phyloP scores from a whole-genome alignment of 2,797 vertebrate species.

The Octomys mimax region DNA sequence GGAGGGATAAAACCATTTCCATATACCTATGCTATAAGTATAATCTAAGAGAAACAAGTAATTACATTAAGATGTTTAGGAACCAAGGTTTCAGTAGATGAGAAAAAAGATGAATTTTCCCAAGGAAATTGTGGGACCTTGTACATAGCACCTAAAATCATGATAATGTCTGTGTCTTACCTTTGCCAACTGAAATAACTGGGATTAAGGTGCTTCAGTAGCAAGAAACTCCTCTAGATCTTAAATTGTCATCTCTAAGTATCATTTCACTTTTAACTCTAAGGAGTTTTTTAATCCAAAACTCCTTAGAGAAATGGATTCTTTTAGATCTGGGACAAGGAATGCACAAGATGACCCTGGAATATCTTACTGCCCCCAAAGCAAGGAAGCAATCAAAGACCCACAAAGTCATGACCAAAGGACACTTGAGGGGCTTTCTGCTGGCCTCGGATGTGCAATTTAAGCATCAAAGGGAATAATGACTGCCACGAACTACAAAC shows the following conservation, averaged over 20 bases:
- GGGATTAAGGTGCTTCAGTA: not conserved
- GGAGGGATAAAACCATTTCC: not conserved
- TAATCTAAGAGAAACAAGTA: not conserved
- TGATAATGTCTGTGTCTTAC: no score
- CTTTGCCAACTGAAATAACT: not conserved
- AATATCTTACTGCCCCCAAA: slow-evolving; percentile 12
- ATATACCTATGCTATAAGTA: not conserved
- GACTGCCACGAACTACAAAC: slow-evolving; percentile 6
- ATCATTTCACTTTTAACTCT: not conserved
- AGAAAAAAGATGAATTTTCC: not conserved
- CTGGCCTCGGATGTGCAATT: not conserved
- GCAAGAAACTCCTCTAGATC: not conserved
- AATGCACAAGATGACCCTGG: not conserved
- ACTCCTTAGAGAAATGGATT: not conserved
- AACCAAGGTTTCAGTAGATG: not conserved
- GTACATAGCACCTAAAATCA: not conserved
- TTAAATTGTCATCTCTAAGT: not conserved
- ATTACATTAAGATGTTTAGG: not conserved
- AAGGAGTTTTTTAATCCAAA: no score
- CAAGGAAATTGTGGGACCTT: slow-evolving; percentile 1
- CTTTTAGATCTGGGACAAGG: not conserved
- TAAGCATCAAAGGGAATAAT: slow-evolving; percentile 52
- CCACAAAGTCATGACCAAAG: slow-evolving; percentile 41
- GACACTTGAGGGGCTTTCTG: not conserved
- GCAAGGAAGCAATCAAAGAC: slow-evolving; percentile 27